These are phyloP conservation scores for Chymomyza amoena DNA, from an alignment of 2,888 invertebrate genomes.

Conservation along the genomic window DNA sequence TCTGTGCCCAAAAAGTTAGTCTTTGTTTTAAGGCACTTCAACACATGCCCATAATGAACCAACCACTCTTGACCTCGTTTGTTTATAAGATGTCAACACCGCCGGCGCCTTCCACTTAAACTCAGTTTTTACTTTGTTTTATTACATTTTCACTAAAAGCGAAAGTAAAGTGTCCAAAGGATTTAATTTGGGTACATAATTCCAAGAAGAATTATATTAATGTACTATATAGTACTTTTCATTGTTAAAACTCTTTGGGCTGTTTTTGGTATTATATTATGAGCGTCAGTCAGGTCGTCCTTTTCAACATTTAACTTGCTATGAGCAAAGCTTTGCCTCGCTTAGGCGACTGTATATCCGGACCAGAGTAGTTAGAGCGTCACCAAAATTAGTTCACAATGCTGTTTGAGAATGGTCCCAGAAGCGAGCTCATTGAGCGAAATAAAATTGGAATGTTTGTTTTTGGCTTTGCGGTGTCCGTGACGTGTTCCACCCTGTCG, in stretches of 20 bases:
- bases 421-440: slow-evolving; percentile 36
- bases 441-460: slow-evolving; percentile 50
- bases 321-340: not conserved
- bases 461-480: slow-evolving; percentile 16
- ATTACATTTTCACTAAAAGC: not conserved
- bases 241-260: slow-evolving; percentile 19
- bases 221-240: not conserved
- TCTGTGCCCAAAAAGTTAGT: not conserved
- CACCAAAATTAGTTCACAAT: slow-evolving; percentile 48
- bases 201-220: not conserved
- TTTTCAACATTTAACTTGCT: not conserved
- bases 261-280: not conserved
- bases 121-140: not conserved
- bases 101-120: not conserved
- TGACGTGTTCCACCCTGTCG: not conserved
- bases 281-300: not conserved
- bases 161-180: not conserved
- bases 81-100: not conserved
- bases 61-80: slow-evolving; percentile 32
- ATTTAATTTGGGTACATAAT: slow-evolving; percentile 24
- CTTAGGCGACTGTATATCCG: not conserved
- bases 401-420: slow-evolving; percentile 28
- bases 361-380: not conserved
- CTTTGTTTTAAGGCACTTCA: not conserved
- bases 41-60: not conserved